phyloP scores from a whole-genome alignment of 2,113 vertebrate species.

The Ifrita kowaldi region DNA sequence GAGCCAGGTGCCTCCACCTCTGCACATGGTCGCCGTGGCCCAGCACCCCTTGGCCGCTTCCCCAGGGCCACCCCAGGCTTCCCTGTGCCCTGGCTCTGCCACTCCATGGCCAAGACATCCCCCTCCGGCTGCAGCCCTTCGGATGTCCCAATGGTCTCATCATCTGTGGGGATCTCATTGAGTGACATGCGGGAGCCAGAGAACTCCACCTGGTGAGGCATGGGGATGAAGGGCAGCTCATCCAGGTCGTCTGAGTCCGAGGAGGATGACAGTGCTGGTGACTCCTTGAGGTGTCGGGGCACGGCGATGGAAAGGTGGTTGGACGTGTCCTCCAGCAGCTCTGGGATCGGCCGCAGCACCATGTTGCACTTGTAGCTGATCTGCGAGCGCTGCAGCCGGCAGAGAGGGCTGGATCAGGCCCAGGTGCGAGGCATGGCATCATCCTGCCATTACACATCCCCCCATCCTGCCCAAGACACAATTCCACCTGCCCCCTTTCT shows the following conservation, averaged over 20 bases:
- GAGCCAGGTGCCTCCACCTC: slow-evolving; percentile 66
- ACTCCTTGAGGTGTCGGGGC: slow-evolving; percentile 85
- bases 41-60: slow-evolving; percentile 29
- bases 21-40: slow-evolving; percentile 54
- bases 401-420: background rate
- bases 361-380: slow-evolving; percentile 98
- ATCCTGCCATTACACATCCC: background rate
- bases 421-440: background rate
- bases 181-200: slow-evolving; percentile 90
- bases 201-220: slow-evolving; percentile 90
- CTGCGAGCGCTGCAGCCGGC: slow-evolving; percentile 83
- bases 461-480: background rate
- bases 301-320: slow-evolving; percentile 90
- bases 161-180: slow-evolving; percentile 86
- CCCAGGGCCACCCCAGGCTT: background rate
- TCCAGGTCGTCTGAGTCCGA: slow-evolving; percentile 94
- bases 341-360: slow-evolving; percentile 91
- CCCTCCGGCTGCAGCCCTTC: slow-evolving; percentile 61
- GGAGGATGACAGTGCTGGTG: slow-evolving; percentile 86
- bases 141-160: slow-evolving; percentile 67
- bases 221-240: slow-evolving; percentile 91
- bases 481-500: background rate
- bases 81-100: slow-evolving; percentile 37
- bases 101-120: slow-evolving; percentile 67
- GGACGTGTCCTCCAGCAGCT: slow-evolving; percentile 87